These are phyloP conservation scores for Contarinia nasturtii DNA, from an alignment of 1,140 invertebrate species.

Conservation along the genomic window DNA sequence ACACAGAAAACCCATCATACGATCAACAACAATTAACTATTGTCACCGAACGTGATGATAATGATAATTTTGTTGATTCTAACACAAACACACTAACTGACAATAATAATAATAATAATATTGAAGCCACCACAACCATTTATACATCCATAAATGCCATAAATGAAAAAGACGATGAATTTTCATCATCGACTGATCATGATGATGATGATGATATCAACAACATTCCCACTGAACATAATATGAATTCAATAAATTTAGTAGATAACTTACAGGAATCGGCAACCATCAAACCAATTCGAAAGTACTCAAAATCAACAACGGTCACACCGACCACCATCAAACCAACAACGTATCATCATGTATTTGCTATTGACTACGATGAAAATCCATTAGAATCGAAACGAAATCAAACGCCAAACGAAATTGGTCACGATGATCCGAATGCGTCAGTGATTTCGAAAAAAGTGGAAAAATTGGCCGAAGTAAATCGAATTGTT, in stretches of 20 bases:
- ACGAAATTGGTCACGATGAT: not conserved
- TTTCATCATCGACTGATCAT: not conserved
- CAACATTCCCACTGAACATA: not conserved
- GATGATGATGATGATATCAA: not conserved
- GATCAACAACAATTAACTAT: too few species aligned
- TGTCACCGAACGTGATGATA: too few species aligned
- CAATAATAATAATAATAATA: constrained; percentile 8
- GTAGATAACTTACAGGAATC: constrained; percentile 1
- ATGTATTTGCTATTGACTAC: constrained; percentile 27
- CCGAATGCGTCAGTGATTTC: constrained; percentile 5
- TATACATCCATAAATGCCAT: constrained; percentile 3
- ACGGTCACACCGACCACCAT: constrained; percentile 16
- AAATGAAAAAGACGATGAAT: constrained; percentile 4
- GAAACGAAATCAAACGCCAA: too few species aligned
- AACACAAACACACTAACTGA: not conserved
- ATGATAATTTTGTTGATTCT: too few species aligned
- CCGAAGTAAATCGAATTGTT: constrained; percentile 41
- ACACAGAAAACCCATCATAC: not conserved
- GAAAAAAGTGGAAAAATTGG: constrained; percentile 31
- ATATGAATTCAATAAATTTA: not conserved
- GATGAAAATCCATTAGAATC: constrained; percentile 6
- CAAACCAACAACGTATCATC: constrained; percentile 27
- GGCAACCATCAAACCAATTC: not conserved
- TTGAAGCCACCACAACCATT: constrained; percentile 4
- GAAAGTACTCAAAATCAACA: not conserved